Evolutionary conservation across 2,888 invertebrate genomes (phyloP), one percentile per base, ranked within the genome.

Genomic region (Latrodectus hesperus): DNA sequence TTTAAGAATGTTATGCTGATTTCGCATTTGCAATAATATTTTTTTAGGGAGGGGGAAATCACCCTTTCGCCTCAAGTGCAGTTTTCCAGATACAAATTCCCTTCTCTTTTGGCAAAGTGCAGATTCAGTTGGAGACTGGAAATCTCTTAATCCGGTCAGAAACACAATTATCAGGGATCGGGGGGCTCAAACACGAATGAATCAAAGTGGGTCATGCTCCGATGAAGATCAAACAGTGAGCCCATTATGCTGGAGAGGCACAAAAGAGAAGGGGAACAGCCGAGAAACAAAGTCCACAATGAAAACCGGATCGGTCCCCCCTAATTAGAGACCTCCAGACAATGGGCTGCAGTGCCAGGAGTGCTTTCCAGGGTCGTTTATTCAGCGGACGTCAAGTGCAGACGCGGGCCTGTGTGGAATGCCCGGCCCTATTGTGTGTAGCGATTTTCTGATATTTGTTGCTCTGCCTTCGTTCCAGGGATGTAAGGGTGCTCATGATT

Each of bases 231-330:
- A 73, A 73, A 73, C 73, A 73, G 52, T 55, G 14, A 51, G 53
- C 52, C 53, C 73, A 73, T 73, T 73, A 73, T 73, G 73, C 52
- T 73, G n/a, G 73, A 73, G 52, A 53, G 53, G 73, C 52, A 73
- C 52, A 60, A 60, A 60, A 60, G 51, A 12, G 53, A 73, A 73
- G 53, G 10, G 53, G 73, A 60, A 11, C 12, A 52, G 12, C 10
- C 16, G 73, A 73, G 73, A 73, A 73, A 73, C 73, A 73, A 73
- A 73, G 73, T 73, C 73, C 73, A 73, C 73, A 73, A 73, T 73
- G 73, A 73, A 52, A 53, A 22, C 52, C n/a, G 73, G 53, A 52
- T 52, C 22, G 51, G 73, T 52, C 12, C 52, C 73, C 73, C 73
- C 52, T 73, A 73, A 73, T 73, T 73, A 73, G 73, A 52, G 53